These are phyloP conservation scores for Oophaga pumilio DNA, from an alignment of 2,113 vertebrate genomes.

Conservation along the genomic window DNA sequence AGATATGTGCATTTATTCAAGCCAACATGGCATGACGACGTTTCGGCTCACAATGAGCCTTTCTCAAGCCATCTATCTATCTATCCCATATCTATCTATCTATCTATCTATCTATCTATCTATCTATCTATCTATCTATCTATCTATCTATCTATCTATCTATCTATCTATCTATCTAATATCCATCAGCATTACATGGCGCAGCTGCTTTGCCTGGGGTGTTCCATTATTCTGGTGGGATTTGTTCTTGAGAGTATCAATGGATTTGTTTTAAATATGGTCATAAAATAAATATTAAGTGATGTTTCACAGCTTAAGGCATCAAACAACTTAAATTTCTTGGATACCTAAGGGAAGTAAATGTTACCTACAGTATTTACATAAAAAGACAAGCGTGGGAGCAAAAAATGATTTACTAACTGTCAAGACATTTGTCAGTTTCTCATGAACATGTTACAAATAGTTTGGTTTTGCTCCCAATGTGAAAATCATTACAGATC, in stretches of 20 bases:
- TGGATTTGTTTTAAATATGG: neutral
- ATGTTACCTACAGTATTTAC: neutral
- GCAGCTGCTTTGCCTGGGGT: neutral
- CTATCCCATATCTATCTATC: no score
- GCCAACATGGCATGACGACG: no score
- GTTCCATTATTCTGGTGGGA: neutral
- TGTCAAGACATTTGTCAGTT: neutral
- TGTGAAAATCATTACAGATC: neutral
- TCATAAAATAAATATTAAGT: neutral
- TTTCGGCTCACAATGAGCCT: no score
- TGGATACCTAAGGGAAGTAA: neutral
- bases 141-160: no score
- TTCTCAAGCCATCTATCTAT: no score
- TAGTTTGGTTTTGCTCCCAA: neutral
- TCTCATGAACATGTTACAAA: neutral
- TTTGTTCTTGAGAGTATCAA: neutral
- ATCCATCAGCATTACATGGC: no score
- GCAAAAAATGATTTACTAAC: constrained; percentile 5
- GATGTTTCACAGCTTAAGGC: neutral
- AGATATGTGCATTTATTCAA: no score
- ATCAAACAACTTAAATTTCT: neutral
- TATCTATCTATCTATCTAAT: no score
- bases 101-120: no score
- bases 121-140: no score
- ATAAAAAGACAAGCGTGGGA: constrained; percentile 2